These are phyloP conservation scores for Bothrops jararaca DNA, from an alignment of 2,113 vertebrate genomes.

Conservation along the genomic window DNA sequence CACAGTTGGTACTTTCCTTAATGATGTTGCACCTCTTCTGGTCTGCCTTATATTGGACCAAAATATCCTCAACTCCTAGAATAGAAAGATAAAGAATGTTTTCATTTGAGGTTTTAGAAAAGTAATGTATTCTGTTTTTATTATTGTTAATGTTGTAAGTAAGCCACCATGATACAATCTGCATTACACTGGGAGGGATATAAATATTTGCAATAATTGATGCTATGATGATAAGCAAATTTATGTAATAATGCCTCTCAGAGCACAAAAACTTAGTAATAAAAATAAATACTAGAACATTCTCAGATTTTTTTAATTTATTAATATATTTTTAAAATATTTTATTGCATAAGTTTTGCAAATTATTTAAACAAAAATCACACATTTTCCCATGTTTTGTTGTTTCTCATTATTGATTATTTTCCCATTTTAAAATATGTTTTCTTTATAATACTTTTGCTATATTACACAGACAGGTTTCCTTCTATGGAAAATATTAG, in stretches of 20 bases:
- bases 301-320: neutral
- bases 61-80: conserved; percentile 93
- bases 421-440: neutral
- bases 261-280: neutral
- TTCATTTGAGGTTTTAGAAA: neutral
- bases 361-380: neutral
- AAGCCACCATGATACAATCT: neutral
- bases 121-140: neutral
- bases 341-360: neutral
- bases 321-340: neutral
- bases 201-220: neutral
- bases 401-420: neutral
- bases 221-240: neutral
- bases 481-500: too few species aligned
- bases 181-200: neutral
- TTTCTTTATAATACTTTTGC: neutral
- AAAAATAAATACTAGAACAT: neutral
- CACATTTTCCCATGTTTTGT: neutral
- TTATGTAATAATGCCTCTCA: neutral
- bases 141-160: neutral
- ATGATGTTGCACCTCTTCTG: conserved; percentile 78
- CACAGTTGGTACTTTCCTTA: conserved; percentile 74
- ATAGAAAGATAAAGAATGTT: neutral
- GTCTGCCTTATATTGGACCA: conserved; percentile 85
- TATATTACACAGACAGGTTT: neutral